phyloP scores from a whole-genome alignment of 2,888 invertebrate genomes.

The Troides helena region DNA sequence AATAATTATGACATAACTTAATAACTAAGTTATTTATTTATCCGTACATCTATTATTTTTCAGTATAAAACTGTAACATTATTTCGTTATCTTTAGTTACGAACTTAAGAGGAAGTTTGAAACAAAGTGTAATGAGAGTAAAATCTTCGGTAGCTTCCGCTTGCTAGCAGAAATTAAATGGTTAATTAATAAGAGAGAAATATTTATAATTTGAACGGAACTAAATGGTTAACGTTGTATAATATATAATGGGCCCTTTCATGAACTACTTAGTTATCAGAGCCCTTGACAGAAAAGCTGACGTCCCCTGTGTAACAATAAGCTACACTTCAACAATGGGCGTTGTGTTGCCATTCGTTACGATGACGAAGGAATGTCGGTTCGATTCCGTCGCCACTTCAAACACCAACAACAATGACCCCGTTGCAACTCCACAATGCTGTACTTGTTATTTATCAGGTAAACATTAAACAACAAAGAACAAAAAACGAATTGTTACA shows the following conservation, averaged over 20 bases:
- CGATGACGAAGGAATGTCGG: slow-evolving; percentile 4
- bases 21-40: no score
- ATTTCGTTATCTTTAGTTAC: no score
- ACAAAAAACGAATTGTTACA: slow-evolving; percentile 20
- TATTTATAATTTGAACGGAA: background rate
- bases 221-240: background rate
- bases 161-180: no score
- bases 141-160: no score
- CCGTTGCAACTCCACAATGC: slow-evolving; percentile 11
- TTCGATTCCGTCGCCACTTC: slow-evolving; percentile 11
- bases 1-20: no score
- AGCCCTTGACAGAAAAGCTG: slow-evolving; percentile 3
- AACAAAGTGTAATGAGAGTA: no score
- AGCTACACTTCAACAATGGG: slow-evolving; percentile 14
- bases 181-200: no score
- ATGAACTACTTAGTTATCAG: background rate
- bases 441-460: slow-evolving; percentile 16
- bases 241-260: background rate
- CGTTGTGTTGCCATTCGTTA: slow-evolving; percentile 16
- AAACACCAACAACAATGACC: slow-evolving; percentile 16
- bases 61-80: no score
- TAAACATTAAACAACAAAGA: slow-evolving; percentile 14
- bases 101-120: no score
- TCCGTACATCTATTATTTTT: no score
- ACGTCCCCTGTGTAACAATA: slow-evolving; percentile 14